These are phyloP conservation scores for Opisthograptis luteolata DNA, from an alignment of 2,888 invertebrate species.

Conservation along the genomic window DNA sequence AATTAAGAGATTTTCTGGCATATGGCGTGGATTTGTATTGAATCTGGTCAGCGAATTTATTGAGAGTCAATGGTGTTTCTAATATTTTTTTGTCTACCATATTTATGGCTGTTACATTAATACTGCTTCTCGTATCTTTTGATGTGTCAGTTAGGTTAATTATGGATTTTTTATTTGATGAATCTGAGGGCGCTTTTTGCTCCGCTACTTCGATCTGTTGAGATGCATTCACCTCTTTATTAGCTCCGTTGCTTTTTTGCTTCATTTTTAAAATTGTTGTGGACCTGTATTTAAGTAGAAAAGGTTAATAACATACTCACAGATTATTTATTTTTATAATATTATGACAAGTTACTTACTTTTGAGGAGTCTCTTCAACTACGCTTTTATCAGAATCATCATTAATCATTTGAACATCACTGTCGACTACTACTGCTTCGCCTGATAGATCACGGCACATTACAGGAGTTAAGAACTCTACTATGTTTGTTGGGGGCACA, in stretches of 20 bases:
- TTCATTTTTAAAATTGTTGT: conserved; percentile 55
- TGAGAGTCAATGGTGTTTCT: conserved; percentile 68
- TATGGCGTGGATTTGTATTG: conserved; percentile 73
- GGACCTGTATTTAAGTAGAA: conserved; percentile 50
- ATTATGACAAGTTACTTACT: conserved; percentile 52
- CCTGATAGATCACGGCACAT: conserved; percentile 40
- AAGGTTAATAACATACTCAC: neutral
- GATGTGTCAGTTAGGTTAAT: conserved; percentile 56
- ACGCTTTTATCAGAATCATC: conserved; percentile 70
- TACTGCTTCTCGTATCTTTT: conserved; percentile 44
- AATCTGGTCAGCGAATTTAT: conserved; percentile 67
- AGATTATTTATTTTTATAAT: neutral
- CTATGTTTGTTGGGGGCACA: conserved; percentile 36
- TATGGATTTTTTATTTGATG: conserved; percentile 44
- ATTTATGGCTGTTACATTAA: conserved; percentile 52
- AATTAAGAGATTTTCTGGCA: conserved; percentile 70
- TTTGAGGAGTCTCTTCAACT: conserved; percentile 80
- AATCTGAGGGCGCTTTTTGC: conserved; percentile 31
- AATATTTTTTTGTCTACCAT: conserved; percentile 41
- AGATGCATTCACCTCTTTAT: conserved; percentile 36
- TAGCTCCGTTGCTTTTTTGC: conserved; percentile 41
- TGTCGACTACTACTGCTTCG: conserved; percentile 28
- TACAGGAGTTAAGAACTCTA: conserved; percentile 58
- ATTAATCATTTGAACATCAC: conserved; percentile 40
- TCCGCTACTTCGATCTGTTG: conserved; percentile 36